Conservation (phyloP, 2,113 vertebrate species). For the Hassar affinis region DNA sequence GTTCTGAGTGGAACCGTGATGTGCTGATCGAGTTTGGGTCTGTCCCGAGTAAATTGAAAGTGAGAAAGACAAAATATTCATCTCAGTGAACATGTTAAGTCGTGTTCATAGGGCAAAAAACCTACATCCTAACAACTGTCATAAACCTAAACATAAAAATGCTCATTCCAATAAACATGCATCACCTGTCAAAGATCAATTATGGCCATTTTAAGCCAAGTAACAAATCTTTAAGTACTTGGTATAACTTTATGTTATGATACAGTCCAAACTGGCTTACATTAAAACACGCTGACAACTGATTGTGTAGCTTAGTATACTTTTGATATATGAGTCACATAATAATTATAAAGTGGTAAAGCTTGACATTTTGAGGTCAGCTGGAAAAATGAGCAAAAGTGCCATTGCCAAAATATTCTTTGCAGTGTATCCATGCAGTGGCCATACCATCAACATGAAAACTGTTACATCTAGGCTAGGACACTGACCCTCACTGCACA, state of each 20-base stretch:
- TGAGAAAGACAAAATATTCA: neutral
- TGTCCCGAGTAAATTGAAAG: neutral
- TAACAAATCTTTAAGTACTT: neutral
- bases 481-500: neutral
- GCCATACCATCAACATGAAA: neutral
- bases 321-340: neutral
- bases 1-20: neutral
- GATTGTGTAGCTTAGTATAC: neutral
- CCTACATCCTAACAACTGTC: neutral
- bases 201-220: neutral
- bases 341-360: neutral
- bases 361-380: neutral
- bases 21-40: conserved; percentile 5
- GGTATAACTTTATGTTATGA: neutral
- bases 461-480: neutral
- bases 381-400: neutral
- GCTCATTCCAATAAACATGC: neutral
- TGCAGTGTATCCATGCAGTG: neutral
- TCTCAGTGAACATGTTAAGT: neutral
- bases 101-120: neutral
- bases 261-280: neutral
- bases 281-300: neutral
- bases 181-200: neutral
- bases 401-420: neutral
- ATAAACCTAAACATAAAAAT: neutral